These are phyloP conservation scores for Zaprionus gabonicus DNA, from an alignment of 1,140 invertebrate genomes.

Conservation along the genomic window DNA sequence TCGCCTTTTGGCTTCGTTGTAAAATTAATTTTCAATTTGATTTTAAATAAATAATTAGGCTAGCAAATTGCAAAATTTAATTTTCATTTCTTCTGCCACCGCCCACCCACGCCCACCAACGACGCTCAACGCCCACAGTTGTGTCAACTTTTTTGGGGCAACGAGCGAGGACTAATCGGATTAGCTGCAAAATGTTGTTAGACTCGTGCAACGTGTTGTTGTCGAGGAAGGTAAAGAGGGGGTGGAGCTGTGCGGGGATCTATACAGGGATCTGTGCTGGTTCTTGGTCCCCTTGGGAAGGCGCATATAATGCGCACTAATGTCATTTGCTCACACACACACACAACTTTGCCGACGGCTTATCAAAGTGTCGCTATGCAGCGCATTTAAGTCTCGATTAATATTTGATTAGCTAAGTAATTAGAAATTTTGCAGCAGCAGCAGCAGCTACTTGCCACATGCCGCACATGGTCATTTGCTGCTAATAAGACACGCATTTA, in stretches of 20 bases:
- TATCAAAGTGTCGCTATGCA: conserved; percentile 58
- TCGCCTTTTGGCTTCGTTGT: conserved; percentile 63
- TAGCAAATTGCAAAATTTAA: conserved; percentile 84
- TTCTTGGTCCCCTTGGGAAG: conserved; percentile 43
- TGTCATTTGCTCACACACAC: conserved; percentile 64
- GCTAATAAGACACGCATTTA: conserved; percentile 42
- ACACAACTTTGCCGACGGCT: conserved; percentile 35
- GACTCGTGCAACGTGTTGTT: conserved; percentile 10
- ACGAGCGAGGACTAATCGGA: conserved; percentile 57
- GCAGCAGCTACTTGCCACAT: conserved; percentile 8
- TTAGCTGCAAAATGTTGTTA: conserved; percentile 75
- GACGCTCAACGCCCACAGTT: conserved; percentile 10
- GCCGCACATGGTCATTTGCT: conserved; percentile 21
- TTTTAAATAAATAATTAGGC: conserved; percentile 84
- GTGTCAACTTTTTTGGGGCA: conserved; percentile 60
- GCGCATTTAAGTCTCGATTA: conserved; percentile 53
- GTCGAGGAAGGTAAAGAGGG: no score
- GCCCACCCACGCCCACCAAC: background rate
- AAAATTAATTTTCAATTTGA: conserved; percentile 84
- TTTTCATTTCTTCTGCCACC: conserved; percentile 70
- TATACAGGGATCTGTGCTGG: background rate
- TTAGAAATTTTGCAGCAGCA: conserved; percentile 57
- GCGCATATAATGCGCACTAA: conserved; percentile 78
- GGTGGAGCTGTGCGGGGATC: no score
- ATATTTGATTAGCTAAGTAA: conserved; percentile 80